phyloP scores from a whole-genome alignment of 2,888 invertebrate species.

The Idaea aversata region DNA sequence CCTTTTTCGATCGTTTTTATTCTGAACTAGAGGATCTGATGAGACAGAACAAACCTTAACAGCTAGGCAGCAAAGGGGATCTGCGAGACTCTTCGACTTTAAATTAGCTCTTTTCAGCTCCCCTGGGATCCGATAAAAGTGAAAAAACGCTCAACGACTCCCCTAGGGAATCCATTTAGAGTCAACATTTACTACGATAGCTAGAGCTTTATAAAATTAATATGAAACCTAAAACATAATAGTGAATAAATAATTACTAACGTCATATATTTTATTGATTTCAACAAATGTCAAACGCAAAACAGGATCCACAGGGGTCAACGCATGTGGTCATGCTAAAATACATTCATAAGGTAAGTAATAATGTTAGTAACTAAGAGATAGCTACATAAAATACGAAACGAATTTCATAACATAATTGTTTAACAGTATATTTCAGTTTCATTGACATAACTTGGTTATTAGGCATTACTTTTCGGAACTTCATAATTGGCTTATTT shows the following conservation, averaged over 20 bases:
- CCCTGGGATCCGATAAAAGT: no score
- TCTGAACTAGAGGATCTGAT: no score
- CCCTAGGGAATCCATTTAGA: neutral
- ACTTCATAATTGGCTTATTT: no score
- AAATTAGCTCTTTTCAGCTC: no score
- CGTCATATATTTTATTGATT: constrained; percentile 44
- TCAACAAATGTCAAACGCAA: constrained; percentile 60
- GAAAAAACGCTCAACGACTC: no score
- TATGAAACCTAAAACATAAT: constrained; percentile 3
- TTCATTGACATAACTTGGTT: no score
- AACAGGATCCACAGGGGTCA: constrained; percentile 63
- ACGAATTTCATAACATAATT: neutral
- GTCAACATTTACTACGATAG: neutral
- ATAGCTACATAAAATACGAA: neutral
- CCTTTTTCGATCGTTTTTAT: no score
- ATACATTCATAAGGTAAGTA: neutral
- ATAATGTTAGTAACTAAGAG: neutral
- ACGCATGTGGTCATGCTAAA: constrained; percentile 34
- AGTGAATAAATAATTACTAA: constrained; percentile 14
- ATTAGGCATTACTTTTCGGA: no score
- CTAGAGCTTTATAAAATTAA: neutral
- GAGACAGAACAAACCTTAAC: no score
- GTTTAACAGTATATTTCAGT: no score
- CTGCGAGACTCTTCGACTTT: no score
- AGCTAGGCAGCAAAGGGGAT: no score